Conservation (phyloP, 2,888 invertebrate species). For the Diabrotica balteata region DNA sequence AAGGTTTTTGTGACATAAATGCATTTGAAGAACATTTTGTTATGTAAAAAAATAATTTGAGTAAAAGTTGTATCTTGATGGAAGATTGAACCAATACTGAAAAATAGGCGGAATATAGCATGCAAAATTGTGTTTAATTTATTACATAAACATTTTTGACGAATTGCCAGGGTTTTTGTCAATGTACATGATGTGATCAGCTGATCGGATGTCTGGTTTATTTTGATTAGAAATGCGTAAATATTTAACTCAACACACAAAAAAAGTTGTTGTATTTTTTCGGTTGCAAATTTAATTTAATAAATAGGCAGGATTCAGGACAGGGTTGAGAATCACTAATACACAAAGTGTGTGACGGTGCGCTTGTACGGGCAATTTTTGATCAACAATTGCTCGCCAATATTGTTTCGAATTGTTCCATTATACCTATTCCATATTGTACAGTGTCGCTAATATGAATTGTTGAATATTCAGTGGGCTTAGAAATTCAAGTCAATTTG, state of each 20-base stretch:
- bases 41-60: neutral
- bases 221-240: slow-evolving; percentile 2
- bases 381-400: too few species aligned
- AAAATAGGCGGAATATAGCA: slow-evolving; percentile 2
- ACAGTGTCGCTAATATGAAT: too few species aligned
- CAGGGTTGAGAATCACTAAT: too few species aligned
- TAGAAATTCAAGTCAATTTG: too few species aligned
- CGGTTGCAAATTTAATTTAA: too few species aligned
- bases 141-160: slow-evolving; percentile 20
- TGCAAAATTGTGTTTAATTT: neutral
- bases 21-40: slow-evolving; percentile 43
- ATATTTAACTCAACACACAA: neutral
- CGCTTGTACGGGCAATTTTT: too few species aligned
- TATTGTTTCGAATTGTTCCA: too few species aligned
- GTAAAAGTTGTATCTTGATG: slow-evolving; percentile 13
- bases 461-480: too few species aligned
- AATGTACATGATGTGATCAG: neutral
- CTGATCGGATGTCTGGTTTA: neutral
- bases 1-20: slow-evolving; percentile 39
- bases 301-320: too few species aligned
- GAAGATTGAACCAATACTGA: slow-evolving; percentile 33
- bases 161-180: slow-evolving; percentile 15
- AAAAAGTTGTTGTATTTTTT: too few species aligned
- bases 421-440: too few species aligned
- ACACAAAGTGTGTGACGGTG: too few species aligned